A percentile compares a stretch with the other conserved stretches of the same genome.
phyloP scores from a whole-genome alignment of 1,140 invertebrate species.

The Megathymus violae region DNA sequence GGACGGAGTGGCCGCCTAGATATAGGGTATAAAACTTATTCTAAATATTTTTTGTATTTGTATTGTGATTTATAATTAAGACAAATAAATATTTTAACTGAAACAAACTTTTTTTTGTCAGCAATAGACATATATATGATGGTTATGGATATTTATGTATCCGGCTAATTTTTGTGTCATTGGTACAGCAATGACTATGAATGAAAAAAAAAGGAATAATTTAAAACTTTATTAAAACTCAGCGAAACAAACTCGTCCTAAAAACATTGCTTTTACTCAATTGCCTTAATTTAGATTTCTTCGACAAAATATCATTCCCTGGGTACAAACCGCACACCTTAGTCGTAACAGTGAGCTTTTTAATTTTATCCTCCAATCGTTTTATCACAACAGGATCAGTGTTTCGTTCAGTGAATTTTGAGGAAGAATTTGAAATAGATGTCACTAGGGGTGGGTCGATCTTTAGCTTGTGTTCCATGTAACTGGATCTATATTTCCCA shows the following conservation, averaged over 20 bases:
- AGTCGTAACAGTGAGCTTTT: slow-evolving; percentile 51
- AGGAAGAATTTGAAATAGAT: slow-evolving; percentile 39
- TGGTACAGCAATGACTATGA: too few species aligned
- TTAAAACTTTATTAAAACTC: background rate
- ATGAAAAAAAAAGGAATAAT: too few species aligned
- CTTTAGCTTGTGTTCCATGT: slow-evolving; percentile 38
- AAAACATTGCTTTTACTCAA: slow-evolving; percentile 1
- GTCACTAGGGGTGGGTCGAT: slow-evolving; percentile 32
- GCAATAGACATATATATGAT: too few species aligned
- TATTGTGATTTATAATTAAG: background rate
- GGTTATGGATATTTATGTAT: too few species aligned
- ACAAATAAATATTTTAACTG: background rate
- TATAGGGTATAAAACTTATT: too few species aligned
- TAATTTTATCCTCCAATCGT: slow-evolving; percentile 43
- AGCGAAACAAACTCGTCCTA: background rate
- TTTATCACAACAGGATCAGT: slow-evolving; percentile 4
- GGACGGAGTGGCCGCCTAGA: slow-evolving; percentile 61
- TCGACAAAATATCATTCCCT: slow-evolving; percentile 56
- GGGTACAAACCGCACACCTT: slow-evolving; percentile 55
- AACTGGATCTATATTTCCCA: slow-evolving; percentile 43
- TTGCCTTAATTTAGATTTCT: slow-evolving; percentile 31
- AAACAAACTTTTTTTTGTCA: too few species aligned
- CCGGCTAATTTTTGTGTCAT: too few species aligned
- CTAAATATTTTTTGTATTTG: background rate
- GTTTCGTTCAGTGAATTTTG: slow-evolving; percentile 15